phyloP scores from a whole-genome alignment of 2,888 invertebrate species.

The Labia minor region DNA sequence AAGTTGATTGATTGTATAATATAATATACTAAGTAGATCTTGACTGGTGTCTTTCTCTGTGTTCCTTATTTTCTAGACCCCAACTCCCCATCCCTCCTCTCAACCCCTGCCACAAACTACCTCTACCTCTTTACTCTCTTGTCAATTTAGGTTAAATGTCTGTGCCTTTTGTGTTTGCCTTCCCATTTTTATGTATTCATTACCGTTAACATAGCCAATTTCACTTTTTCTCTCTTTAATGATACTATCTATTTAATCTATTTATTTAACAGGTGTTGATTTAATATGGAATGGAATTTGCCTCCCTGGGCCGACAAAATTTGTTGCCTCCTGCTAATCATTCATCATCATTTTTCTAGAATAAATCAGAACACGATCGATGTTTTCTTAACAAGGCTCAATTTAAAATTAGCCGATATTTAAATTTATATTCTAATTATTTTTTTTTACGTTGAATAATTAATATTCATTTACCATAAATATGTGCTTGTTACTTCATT shows the following conservation, averaged over 20 bases:
- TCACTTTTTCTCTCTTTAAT: not conserved
- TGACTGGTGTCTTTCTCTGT: too few relatives aligned
- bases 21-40: too few relatives aligned
- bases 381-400: not conserved
- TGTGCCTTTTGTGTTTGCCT: too few relatives aligned
- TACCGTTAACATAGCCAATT: constrained; percentile 2
- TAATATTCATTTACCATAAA: not conserved
- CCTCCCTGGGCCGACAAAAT: not conserved
- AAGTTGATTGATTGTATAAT: too few relatives aligned
- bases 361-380: not conserved
- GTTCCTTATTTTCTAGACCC: not conserved
- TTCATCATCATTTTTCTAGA: not conserved
- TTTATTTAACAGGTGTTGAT: constrained; percentile 1
- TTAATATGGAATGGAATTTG: constrained; percentile 1
- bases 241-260: not conserved
- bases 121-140: too few relatives aligned
- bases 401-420: not conserved
- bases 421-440: not conserved
- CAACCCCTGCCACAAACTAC: not conserved
- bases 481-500: too few relatives aligned
- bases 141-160: too few relatives aligned
- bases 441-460: not conserved
- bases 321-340: not conserved
- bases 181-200: too few relatives aligned
- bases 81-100: not conserved